These are phyloP conservation scores for Heliconius himera DNA, from an alignment of 1,140 invertebrate species.

Conservation along the genomic window DNA sequence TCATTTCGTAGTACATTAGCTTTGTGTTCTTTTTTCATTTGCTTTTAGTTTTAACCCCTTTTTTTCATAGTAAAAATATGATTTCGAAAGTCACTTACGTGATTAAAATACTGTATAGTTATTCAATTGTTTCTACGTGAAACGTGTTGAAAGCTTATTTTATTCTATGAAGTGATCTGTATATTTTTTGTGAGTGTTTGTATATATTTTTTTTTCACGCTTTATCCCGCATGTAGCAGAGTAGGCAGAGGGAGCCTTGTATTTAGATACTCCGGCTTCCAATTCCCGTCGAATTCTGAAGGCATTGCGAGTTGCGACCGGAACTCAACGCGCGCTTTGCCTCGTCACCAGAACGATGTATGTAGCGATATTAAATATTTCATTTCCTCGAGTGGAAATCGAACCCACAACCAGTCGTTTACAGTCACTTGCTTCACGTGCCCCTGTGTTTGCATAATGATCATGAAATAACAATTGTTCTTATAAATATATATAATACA, in stretches of 20 bases:
- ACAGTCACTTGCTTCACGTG: neutral
- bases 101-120: conserved; percentile 28
- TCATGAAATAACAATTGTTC: neutral
- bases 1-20: conserved; percentile 7
- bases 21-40: conserved; percentile 16
- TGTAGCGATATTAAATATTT: too few relatives aligned
- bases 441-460: neutral
- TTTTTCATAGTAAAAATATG: conserved; percentile 13
- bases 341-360: too few relatives aligned
- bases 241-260: too few relatives aligned
- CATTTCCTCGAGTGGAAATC: too few relatives aligned
- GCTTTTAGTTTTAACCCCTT: conserved; percentile 24
- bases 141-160: neutral
- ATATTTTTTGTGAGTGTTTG: neutral
- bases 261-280: too few relatives aligned
- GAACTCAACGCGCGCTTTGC: too few relatives aligned
- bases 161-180: conserved; percentile 13
- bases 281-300: too few relatives aligned
- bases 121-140: conserved; percentile 16
- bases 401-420: too few relatives aligned
- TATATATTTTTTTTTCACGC: neutral
- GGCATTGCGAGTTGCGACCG: too few relatives aligned
- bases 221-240: too few relatives aligned
- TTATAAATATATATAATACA: too few relatives aligned
- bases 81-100: conserved; percentile 30